Percentiles rank a stretch among this genome's conserved stretches.
Conservation (phyloP, 1,140 invertebrate species). For the Drusus annulatus region DNA sequence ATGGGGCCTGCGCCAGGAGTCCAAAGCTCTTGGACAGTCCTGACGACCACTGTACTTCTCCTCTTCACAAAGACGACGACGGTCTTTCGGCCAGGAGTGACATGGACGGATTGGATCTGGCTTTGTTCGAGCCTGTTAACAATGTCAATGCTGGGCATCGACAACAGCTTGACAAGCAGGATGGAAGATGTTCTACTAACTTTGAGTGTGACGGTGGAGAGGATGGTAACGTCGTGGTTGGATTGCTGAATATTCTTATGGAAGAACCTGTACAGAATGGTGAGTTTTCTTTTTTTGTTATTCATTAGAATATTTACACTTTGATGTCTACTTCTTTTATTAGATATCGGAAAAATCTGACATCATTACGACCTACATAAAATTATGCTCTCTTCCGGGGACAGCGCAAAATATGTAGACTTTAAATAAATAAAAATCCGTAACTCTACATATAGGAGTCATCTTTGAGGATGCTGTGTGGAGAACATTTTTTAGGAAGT, state of each 20-base stretch:
- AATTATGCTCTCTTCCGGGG: too few species aligned
- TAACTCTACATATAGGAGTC: too few species aligned
- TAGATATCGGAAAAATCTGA: too few species aligned
- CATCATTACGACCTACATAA: too few species aligned
- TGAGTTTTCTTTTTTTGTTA: conserved; percentile 60
- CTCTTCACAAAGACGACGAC: conserved; percentile 67
- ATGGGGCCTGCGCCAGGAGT: conserved; percentile 69
- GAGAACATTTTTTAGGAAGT: too few species aligned
- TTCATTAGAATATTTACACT: too few species aligned
- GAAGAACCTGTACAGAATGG: conserved; percentile 58
- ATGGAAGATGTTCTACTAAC: not conserved
- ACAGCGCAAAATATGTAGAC: too few species aligned
- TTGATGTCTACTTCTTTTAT: too few species aligned
- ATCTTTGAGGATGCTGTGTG: too few species aligned
- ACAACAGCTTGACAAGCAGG: conserved; percentile 61
- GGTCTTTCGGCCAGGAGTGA: conserved; percentile 71
- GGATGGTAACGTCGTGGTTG: conserved; percentile 62
- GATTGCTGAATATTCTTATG: conserved; percentile 64
- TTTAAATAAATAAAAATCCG: too few species aligned
- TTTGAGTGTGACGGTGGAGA: conserved; percentile 8
- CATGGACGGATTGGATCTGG: conserved; percentile 79
- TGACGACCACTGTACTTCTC: conserved; percentile 59
- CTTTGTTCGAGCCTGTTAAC: conserved; percentile 77
- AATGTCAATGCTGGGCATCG: conserved; percentile 48
- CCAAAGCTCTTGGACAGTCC: conserved; percentile 69